A percentile compares a stretch with the other conserved stretches of the same genome.
Conservation (phyloP, 2,888 invertebrate species). For the Colostygia pectinataria region DNA sequence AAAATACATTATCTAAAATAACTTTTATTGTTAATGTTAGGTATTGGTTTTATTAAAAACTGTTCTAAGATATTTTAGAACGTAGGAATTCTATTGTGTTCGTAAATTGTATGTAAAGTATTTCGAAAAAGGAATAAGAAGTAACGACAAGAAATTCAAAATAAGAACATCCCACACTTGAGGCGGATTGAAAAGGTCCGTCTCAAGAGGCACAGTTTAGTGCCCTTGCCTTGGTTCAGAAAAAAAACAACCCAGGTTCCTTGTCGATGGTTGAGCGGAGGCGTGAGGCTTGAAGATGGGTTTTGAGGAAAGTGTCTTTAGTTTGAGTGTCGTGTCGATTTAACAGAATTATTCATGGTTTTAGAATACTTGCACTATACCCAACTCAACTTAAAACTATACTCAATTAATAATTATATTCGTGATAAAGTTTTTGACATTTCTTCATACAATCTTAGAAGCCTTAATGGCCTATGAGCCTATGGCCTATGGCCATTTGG, state of each 20-base stretch:
- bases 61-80: neutral
- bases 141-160: conserved; percentile 52
- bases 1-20: no score
- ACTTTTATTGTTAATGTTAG: no score
- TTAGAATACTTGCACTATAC: no score
- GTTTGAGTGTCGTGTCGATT: no score
- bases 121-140: conserved; percentile 40
- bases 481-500: no score
- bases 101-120: conserved; percentile 20
- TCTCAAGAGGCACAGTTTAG: conserved; percentile 46
- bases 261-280: conserved; percentile 28
- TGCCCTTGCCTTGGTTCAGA: conserved; percentile 36
- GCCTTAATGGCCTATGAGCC: no score
- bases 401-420: no score
- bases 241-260: conserved; percentile 34
- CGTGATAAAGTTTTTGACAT: no score
- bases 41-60: no score
- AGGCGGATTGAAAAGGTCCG: conserved; percentile 51
- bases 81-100: conserved; percentile 17
- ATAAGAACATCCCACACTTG: conserved; percentile 64
- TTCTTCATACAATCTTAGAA: no score
- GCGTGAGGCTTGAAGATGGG: conserved; percentile 23
- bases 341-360: no score
- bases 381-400: no score
- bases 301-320: conserved; percentile 17